Conservation (phyloP, 2,888 invertebrate species). For the Teleiodes luculella region DNA sequence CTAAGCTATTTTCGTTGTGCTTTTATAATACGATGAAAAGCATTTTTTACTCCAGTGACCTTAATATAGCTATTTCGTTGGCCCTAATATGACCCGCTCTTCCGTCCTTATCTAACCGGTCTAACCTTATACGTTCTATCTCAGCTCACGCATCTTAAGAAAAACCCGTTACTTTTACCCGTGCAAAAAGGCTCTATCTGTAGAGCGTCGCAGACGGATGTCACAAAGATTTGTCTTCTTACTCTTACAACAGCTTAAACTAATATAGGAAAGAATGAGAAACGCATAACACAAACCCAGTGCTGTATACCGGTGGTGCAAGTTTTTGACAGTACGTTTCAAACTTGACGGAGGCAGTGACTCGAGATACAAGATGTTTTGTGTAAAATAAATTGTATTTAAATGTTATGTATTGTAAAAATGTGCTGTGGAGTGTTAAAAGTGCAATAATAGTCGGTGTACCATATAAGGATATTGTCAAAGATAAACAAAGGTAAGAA, state of each 20-base stretch:
- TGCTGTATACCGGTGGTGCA: constrained; percentile 66
- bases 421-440: constrained; percentile 31
- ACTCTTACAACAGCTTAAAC: constrained; percentile 25
- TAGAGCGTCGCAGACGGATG: constrained; percentile 32
- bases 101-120: constrained; percentile 44
- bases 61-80: constrained; percentile 39
- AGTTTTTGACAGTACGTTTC: constrained; percentile 74
- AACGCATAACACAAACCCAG: constrained; percentile 44
- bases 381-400: constrained; percentile 40
- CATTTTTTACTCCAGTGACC: constrained; percentile 32
- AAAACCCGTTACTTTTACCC: constrained; percentile 78
- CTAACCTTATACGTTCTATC: constrained; percentile 50
- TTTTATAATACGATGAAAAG: too few species aligned
- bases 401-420: constrained; percentile 31
- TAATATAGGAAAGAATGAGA: constrained; percentile 30
- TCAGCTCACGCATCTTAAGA: constrained; percentile 73
- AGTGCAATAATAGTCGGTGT: constrained; percentile 24
- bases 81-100: constrained; percentile 57
- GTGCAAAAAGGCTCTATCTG: constrained; percentile 77
- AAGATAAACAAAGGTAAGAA: constrained; percentile 31
- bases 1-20: too few species aligned
- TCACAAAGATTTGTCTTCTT: constrained; percentile 32
- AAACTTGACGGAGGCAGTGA: constrained; percentile 51
- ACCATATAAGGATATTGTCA: constrained; percentile 17
- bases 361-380: constrained; percentile 48